Evolutionary conservation across 2,113 vertebrate species (phyloP).

Genomic region (Heterotis niloticus): DNA sequence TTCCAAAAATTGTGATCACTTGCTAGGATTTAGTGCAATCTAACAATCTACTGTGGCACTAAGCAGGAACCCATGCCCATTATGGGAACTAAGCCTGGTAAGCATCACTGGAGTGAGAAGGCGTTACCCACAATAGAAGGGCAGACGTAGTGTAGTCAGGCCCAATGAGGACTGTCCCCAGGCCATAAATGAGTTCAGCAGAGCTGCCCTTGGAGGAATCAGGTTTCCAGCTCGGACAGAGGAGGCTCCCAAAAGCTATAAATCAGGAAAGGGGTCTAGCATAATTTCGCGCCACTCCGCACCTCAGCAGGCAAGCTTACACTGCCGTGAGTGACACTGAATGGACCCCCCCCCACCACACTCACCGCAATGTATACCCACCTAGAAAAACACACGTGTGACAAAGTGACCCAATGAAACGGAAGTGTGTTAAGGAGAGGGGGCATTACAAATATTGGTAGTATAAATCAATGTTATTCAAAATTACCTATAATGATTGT

Average conservation of each 20-base stretch:
- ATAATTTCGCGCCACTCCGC: conserved; percentile 66
- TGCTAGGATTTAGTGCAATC: too few relatives aligned
- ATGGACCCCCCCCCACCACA: conserved; percentile 41
- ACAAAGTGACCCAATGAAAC: too few relatives aligned
- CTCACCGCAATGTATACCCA: conserved; percentile 23
- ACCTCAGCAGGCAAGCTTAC: conserved; percentile 66
- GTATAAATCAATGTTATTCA: too few relatives aligned
- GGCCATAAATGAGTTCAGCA: conserved; percentile 64
- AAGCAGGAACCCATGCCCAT: neutral
- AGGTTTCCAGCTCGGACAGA: conserved; percentile 53
- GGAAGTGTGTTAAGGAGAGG: too few relatives aligned
- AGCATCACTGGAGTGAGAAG: neutral
- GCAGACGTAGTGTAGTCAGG: conserved; percentile 60
- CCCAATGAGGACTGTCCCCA: conserved; percentile 54
- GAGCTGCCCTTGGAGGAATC: conserved; percentile 48
- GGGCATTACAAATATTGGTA: too few relatives aligned
- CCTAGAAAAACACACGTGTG: neutral
- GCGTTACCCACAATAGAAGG: neutral
- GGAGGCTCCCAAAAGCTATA: conserved; percentile 62
- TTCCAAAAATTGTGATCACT: neutral
- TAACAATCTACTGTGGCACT: neutral
- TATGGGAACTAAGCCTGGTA: neutral
- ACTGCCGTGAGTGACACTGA: conserved; percentile 62
- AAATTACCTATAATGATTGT: too few relatives aligned
- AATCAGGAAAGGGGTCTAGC: conserved; percentile 56